Evolutionary conservation across 2,888 invertebrate species (phyloP), one percentile per base, ranked within the genome.

Genomic region (Leucania comma): DNA sequence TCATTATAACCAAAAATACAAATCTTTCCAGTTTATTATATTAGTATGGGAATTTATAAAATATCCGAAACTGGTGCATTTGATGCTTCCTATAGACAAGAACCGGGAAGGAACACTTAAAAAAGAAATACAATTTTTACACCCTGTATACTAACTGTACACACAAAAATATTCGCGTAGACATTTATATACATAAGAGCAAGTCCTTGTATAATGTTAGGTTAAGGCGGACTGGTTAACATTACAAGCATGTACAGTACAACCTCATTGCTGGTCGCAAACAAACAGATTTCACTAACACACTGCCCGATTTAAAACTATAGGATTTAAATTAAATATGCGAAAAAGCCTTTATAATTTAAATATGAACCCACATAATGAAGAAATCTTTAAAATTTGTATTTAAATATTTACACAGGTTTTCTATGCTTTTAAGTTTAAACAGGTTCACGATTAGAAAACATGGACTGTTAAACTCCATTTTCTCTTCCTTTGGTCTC

Each of bases 281-380:
- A 63, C 65, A 53, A 20, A 32, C 58, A 62, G 78, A 66, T 85
- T 85, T 82, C 84, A 81, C 84, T 75, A 75, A 29, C 80, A 78
- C 38, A 78, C 72, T 75, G 68, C n/a, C 73, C 79, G 75, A 75
- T 75, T 77, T 72, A 61, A 67, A 56, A 14, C n/a, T 61, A 56
- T 9, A 50, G 22, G 17, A 61, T 69, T 54, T 53, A 22, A 54
- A 46, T 72, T 67, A 26, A n/a, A 29, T 22, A 68, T 58, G 51
- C 62, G 68, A 53, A 64, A 60, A 57, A 42, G 5, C 38, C 32
- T 60, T 60, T 61, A 26, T 22, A 38, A 53, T 72, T 70, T 60
- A n/a, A 60, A 64, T 77, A 24, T 17, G 14, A 72, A 38, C 38
- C 1, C 9, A 74, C 26, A 46, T 12, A 48, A 9, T 5, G 20